Percentiles rank a stretch among this genome's conserved stretches.
Conservation (phyloP, 2,888 invertebrate genomes). For the Coenonympha arcania region DNA sequence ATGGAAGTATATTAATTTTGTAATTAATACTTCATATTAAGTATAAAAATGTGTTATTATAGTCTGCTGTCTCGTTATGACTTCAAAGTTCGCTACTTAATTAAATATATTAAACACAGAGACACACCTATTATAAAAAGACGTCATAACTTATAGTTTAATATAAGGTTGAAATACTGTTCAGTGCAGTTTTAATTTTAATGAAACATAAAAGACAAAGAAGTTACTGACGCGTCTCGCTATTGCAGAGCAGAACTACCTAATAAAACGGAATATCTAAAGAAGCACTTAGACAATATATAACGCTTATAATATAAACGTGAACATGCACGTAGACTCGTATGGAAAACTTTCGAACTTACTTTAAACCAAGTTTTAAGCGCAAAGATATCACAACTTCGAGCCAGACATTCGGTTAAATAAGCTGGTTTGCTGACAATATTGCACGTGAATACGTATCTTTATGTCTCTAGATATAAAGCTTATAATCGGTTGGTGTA, state of each 20-base stretch:
- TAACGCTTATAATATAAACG: constrained; percentile 11
- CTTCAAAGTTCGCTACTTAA: too few relatives aligned
- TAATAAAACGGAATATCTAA: constrained; percentile 6
- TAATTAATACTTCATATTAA: too few relatives aligned
- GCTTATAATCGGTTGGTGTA: background rate
- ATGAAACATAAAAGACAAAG: background rate
- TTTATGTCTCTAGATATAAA: background rate
- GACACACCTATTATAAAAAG: too few relatives aligned
- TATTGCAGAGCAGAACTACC: background rate
- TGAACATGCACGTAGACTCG: constrained; percentile 21
- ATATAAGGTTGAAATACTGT: too few relatives aligned
- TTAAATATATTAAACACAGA: too few relatives aligned
- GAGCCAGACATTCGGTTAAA: constrained; percentile 29
- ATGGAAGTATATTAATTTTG: too few relatives aligned
- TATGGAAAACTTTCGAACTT: constrained; percentile 30
- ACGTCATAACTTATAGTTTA: too few relatives aligned
- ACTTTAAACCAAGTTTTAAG: constrained; percentile 29
- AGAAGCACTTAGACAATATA: constrained; percentile 7
- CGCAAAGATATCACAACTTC: constrained; percentile 32
- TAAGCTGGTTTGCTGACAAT: constrained; percentile 21
- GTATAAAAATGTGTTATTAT: too few relatives aligned
- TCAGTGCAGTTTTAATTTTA: too few relatives aligned
- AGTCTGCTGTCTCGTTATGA: too few relatives aligned
- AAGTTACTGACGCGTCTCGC: background rate
- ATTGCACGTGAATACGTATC: background rate